Conservation (phyloP, 2,113 vertebrate genomes). For the Nothoprocta pentlandii region DNA sequence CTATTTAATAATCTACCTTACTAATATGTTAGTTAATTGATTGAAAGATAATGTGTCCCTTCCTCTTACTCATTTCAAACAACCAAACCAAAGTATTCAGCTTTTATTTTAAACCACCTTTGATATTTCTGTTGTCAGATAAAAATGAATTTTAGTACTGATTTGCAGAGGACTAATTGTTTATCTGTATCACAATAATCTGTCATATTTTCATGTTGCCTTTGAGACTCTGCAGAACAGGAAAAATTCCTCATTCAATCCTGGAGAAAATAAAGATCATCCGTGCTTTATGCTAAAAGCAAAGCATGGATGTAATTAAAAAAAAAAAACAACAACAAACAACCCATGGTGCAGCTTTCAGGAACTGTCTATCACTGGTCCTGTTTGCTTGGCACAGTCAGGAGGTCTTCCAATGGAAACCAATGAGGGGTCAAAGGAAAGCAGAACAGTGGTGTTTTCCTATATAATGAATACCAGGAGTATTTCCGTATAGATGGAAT, state of each 20-base stretch:
- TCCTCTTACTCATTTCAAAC: slow-evolving; percentile 21
- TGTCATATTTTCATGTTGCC: neutral
- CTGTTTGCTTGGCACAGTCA: neutral
- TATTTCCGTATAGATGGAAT: too few species aligned
- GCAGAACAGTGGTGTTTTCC: neutral
- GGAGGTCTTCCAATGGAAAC: neutral
- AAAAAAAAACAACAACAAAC: neutral
- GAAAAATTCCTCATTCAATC: neutral
- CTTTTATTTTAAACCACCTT: neutral
- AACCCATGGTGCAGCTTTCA: neutral
- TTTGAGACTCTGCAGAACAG: neutral
- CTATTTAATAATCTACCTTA: slow-evolving; percentile 11
- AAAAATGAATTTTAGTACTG: slow-evolving; percentile 50
- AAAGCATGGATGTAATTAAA: neutral
- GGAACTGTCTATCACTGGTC: neutral
- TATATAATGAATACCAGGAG: neutral
- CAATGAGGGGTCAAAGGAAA: neutral
- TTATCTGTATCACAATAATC: neutral
- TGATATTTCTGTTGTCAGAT: slow-evolving; percentile 2
- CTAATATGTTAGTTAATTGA: neutral
- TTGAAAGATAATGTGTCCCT: neutral
- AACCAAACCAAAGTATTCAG: slow-evolving; percentile 44
- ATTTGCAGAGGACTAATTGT: slow-evolving; percentile 13
- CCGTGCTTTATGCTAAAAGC: neutral
- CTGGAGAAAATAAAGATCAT: neutral